These are phyloP conservation scores for Holothuria scabra DNA, from an alignment of 53 echinoderm and acorn worm genomes.

Conservation along the genomic window DNA sequence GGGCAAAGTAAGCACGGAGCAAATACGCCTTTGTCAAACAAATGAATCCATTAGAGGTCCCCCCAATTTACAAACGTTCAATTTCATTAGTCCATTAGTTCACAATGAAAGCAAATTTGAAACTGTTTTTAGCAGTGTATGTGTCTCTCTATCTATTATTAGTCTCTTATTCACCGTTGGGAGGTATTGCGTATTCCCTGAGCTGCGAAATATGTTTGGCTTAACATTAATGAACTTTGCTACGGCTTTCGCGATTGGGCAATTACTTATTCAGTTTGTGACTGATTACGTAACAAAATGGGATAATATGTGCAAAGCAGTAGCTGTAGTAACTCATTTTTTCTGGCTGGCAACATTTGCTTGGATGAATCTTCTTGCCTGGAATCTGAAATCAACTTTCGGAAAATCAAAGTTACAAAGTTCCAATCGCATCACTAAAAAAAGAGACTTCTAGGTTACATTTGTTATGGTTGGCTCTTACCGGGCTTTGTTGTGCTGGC, in stretches of 20 bases:
- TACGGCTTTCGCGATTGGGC: conserved; percentile 23
- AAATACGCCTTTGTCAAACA: neutral
- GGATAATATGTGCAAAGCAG: conserved; percentile 34
- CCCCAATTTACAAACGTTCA: neutral
- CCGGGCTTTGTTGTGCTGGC: neutral
- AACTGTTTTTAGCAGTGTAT: conserved; percentile 21
- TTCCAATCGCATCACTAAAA: neutral
- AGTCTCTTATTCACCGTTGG: conserved; percentile 33
- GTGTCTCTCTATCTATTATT: conserved; percentile 34
- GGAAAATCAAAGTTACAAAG: neutral
- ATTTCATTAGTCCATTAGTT: neutral
- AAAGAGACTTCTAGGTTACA: neutral
- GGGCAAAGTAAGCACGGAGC: neutral
- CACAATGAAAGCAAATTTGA: neutral
- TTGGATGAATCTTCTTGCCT: conserved; percentile 59
- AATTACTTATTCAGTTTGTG: conserved; percentile 48
- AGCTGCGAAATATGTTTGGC: conserved; percentile 49
- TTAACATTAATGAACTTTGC: conserved; percentile 49
- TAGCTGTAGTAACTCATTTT: conserved; percentile 43
- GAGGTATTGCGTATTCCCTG: conserved; percentile 30
- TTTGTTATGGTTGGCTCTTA: conserved; percentile 24
- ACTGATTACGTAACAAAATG: conserved; percentile 34
- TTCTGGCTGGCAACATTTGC: conserved; percentile 49
- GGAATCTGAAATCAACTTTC: conserved; percentile 52
- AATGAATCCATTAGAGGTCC: neutral